These are phyloP conservation scores for Parotia lawesii DNA, from an alignment of 2,113 vertebrate genomes.

Conservation along the genomic window DNA sequence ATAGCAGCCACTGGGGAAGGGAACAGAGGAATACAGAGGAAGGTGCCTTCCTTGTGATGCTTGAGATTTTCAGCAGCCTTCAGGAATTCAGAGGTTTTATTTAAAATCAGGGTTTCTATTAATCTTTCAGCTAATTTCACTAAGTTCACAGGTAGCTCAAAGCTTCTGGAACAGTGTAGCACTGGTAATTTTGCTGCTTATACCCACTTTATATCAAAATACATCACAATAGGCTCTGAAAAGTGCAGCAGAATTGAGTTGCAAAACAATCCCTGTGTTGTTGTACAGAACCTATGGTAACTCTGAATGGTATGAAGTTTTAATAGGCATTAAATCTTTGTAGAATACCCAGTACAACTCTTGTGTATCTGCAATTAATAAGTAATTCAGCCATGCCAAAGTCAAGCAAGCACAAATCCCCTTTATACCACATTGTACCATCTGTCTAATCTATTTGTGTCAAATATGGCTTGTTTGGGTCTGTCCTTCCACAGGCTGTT, in stretches of 20 bases:
- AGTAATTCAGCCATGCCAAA: constrained; percentile 13
- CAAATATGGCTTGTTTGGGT: constrained; percentile 56
- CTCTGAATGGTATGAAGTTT: not conserved
- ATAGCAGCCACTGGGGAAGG: not conserved
- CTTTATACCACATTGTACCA: constrained; percentile 2
- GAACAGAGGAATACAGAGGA: not conserved
- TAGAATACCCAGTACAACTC: not conserved
- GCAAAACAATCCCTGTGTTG: not conserved
- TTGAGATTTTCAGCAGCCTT: not conserved
- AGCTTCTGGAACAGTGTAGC: not conserved
- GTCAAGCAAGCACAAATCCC: constrained; percentile 36
- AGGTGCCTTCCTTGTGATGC: not conserved
- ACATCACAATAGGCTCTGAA: not conserved
- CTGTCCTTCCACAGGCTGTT: not conserved
- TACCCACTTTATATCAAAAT: not conserved
- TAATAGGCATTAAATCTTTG: not conserved
- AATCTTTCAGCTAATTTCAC: not conserved
- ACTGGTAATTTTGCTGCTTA: not conserved
- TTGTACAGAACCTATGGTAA: not conserved
- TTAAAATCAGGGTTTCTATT: not conserved
- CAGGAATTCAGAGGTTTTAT: not conserved
- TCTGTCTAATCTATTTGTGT: constrained; percentile 58
- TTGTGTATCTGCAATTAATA: constrained; percentile 1
- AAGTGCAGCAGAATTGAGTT: not conserved
- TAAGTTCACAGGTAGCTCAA: not conserved